Evolutionary conservation across 1,140 invertebrate species (phyloP).

Genomic region (Bombus huntii): DNA sequence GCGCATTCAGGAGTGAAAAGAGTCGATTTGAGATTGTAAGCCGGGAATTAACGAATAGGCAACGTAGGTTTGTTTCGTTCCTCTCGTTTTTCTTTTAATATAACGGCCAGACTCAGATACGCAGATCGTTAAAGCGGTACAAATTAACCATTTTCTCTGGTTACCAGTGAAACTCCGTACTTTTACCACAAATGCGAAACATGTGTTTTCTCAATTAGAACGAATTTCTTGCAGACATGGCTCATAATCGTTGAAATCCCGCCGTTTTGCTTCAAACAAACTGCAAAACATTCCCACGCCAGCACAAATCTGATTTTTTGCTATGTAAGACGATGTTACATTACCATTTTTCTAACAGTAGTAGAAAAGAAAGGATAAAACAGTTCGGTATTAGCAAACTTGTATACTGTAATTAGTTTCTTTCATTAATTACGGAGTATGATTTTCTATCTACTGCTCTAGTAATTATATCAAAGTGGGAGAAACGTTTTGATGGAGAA

Average conservation of each 20-base stretch:
- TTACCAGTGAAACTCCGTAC: constrained; percentile 12
- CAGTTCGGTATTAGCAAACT: background rate
- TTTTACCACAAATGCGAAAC: constrained; percentile 14
- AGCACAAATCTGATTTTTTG: background rate
- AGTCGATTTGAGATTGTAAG: background rate
- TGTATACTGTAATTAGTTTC: background rate
- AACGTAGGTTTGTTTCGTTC: no score
- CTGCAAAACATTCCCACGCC: background rate
- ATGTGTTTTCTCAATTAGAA: constrained; percentile 24
- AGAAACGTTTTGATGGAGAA: background rate
- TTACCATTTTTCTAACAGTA: background rate
- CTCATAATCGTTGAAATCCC: background rate
- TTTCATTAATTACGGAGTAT: background rate
- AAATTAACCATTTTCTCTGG: background rate
- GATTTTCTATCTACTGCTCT: background rate
- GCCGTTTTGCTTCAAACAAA: background rate
- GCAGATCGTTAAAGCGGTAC: background rate
- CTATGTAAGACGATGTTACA: background rate
- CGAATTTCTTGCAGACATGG: background rate
- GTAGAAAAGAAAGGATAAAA: no score
- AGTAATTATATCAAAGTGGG: background rate
- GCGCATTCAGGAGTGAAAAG: background rate
- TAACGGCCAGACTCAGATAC: background rate
- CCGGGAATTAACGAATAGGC: background rate
- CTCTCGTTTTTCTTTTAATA: background rate